These are phyloP conservation scores for Prolemur simus DNA, from an alignment of 2,113 vertebrate genomes.

Conservation along the genomic window DNA sequence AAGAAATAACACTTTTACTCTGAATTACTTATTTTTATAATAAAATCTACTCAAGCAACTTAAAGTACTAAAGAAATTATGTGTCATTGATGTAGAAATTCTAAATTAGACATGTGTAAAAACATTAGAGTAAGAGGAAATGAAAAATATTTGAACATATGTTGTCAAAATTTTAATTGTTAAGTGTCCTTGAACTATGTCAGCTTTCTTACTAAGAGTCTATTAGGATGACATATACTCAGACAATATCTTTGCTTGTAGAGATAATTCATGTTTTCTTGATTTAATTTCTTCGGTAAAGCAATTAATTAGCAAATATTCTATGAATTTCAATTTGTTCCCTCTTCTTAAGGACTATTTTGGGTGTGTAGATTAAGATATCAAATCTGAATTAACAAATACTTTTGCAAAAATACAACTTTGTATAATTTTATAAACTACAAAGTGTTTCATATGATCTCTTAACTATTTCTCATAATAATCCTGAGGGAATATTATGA, in stretches of 20 bases:
- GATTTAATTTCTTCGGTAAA: background rate
- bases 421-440: background rate
- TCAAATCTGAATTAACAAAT: background rate
- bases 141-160: background rate
- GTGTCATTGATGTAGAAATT: background rate
- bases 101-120: background rate
- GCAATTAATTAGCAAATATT: background rate
- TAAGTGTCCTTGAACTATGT: background rate
- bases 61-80: background rate
- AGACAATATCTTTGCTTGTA: background rate
- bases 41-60: background rate
- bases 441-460: background rate
- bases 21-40: background rate
- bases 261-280: background rate
- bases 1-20: background rate
- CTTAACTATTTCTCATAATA: background rate
- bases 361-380: background rate
- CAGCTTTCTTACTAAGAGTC: background rate
- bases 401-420: background rate
- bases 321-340: background rate
- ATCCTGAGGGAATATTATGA: background rate
- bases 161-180: conserved; percentile 14
- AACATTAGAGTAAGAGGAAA: background rate
- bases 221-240: background rate
- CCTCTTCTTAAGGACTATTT: background rate